A percentile compares a stretch with the other conserved stretches of the same genome.
phyloP scores from a whole-genome alignment of 2,888 invertebrate species.

The Julus scanicus region DNA sequence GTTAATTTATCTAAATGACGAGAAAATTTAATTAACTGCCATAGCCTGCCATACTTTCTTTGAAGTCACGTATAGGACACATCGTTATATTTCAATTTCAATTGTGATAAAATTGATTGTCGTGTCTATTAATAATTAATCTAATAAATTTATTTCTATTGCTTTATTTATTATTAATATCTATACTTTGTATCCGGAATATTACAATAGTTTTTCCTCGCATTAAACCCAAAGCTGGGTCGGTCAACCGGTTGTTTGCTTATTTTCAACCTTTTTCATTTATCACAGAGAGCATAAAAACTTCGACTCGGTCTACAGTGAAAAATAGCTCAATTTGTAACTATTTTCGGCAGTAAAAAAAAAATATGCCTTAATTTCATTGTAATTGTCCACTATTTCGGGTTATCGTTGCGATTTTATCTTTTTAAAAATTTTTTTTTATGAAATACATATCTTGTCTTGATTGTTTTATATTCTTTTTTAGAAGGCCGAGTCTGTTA shows the following conservation, averaged over 20 bases:
- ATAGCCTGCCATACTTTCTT: background rate
- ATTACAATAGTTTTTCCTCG: background rate
- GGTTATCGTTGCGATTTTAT: background rate
- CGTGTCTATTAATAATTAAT: conserved; percentile 4
- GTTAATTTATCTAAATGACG: conserved; percentile 19
- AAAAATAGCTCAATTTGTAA: background rate
- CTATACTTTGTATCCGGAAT: background rate
- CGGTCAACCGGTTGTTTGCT: conserved; percentile 19
- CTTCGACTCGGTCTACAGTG: background rate
- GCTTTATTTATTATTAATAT: conserved; percentile 13
- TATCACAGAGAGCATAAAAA: background rate
- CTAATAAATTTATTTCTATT: background rate
- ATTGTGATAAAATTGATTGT: conserved; percentile 3
- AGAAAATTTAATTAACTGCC: background rate
- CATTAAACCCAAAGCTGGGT: background rate
- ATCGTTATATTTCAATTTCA: background rate
- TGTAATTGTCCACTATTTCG: background rate
- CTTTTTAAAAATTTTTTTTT: background rate
- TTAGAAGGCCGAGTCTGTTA: background rate
- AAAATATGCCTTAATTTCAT: background rate
- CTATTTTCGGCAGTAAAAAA: background rate
- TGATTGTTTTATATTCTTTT: background rate
- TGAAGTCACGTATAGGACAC: background rate
- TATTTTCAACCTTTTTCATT: background rate
- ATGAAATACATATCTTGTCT: background rate